These are phyloP conservation scores for Alces alces DNA, from an alignment of 2,113 vertebrate species.

Conservation along the genomic window DNA sequence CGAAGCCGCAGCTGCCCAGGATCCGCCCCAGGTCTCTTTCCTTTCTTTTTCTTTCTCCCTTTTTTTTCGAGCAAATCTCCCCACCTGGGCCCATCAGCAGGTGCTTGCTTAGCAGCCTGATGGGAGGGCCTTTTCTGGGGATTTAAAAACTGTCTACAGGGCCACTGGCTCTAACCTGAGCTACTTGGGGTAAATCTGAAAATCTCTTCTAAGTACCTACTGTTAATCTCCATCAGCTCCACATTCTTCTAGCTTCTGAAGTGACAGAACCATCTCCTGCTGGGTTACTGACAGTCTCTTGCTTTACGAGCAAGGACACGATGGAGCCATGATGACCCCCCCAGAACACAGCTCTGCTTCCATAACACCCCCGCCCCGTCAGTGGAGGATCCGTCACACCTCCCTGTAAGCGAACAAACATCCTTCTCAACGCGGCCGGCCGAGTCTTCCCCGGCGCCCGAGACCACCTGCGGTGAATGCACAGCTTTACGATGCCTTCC, in stretches of 20 bases:
- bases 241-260: neutral
- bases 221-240: neutral
- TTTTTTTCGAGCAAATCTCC: rapidly evolving
- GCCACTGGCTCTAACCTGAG: neutral
- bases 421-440: rapidly evolving
- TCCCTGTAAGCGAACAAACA: rapidly evolving
- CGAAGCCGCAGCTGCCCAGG: rapidly evolving
- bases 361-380: rapidly evolving
- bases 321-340: neutral
- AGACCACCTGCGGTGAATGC: neutral
- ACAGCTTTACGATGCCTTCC: rapidly evolving
- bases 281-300: neutral
- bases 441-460: rapidly evolving
- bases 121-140: neutral
- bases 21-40: rapidly evolving
- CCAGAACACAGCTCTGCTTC: neutral
- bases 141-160: neutral
- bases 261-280: neutral
- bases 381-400: neutral
- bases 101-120: neutral
- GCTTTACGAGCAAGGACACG: neutral
- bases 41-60: neutral
- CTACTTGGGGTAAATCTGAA: neutral
- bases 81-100: neutral
- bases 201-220: neutral